Evolutionary conservation across 2,888 invertebrate genomes (phyloP), one percentile per base, ranked within the genome.

Genomic region (Lithophane semibrunnea): DNA sequence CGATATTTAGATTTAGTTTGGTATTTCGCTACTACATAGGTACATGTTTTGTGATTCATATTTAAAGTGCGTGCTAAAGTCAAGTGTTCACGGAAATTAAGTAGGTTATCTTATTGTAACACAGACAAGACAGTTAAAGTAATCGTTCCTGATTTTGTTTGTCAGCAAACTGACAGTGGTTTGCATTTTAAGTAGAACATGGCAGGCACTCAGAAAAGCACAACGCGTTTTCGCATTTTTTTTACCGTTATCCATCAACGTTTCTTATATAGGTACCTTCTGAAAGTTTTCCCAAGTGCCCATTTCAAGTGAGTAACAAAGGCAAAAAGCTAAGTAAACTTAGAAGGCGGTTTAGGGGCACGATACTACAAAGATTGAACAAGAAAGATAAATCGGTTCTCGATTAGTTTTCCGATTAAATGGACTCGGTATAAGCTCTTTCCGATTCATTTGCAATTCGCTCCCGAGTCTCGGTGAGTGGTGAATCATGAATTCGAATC

Each of bases 371-470:
- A 82, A 84, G 79, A 73, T 75, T 52, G 56, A 72, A 64, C 29
- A 54, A 67, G 71, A 73, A 82, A 61, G 77, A 79, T 85, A 83
- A 79, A 86, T 79, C 72, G 70, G 13, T 61, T 77, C 52, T 77
- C 72, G 79, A 83, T 85, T 82, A 82, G 87, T 84, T 86, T 86
- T 81, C 65, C 77, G 77, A 77, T 74, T 75, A 86, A 86, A 84
- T 66, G 73, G 73, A 60, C 56, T 75, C 73, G 65, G 73, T 85
- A 71, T 84, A 75, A 84, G 84, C 79, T 83, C 72, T 84, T 80
- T 85, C 81, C 81, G 76, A 77, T n/a, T 86, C 83, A 86, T 86
- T 85, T 86, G 74, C 76, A 70, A 85, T 83, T 73, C 83, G 54
- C 21, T 75, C 29, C 44, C 42, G 63, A 52, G 9, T 49, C 42